These are phyloP conservation scores for Chloropsis cyanopogon DNA, from an alignment of 2,113 vertebrate species.

Conservation along the genomic window DNA sequence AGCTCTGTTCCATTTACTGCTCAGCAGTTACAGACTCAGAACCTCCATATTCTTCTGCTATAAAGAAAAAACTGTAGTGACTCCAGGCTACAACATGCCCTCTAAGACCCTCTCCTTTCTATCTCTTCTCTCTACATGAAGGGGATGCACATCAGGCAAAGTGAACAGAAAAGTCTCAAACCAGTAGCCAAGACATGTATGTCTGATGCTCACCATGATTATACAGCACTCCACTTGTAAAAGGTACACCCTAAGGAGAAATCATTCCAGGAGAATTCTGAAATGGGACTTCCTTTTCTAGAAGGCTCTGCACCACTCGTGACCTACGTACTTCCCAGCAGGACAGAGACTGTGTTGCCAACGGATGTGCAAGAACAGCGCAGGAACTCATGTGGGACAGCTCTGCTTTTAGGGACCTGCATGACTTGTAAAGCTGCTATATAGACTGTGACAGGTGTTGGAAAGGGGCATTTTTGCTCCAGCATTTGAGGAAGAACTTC, in stretches of 20 bases:
- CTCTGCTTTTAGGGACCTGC: neutral
- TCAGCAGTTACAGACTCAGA: conserved; percentile 11
- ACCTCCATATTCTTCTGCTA: neutral
- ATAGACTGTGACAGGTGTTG: neutral
- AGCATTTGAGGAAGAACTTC: neutral
- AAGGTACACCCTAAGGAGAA: neutral
- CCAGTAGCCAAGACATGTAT: neutral
- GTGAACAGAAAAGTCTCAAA: neutral
- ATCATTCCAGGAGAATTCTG: neutral
- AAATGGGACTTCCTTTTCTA: neutral
- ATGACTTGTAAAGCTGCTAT: neutral
- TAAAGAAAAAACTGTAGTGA: neutral
- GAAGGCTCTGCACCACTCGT: neutral
- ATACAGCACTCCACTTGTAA: neutral
- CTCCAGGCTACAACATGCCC: neutral
- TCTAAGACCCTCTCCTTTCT: neutral
- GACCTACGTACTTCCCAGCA: fast-evolving
- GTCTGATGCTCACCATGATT: neutral
- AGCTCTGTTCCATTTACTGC: conserved; percentile 12
- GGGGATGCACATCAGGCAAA: neutral
- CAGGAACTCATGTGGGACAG: neutral
- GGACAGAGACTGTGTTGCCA: neutral
- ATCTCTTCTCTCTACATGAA: neutral
- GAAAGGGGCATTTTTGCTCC: neutral
- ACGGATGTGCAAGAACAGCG: neutral